These are phyloP conservation scores for Melanchra persicariae DNA, from an alignment of 2,888 invertebrate species.

Conservation along the genomic window DNA sequence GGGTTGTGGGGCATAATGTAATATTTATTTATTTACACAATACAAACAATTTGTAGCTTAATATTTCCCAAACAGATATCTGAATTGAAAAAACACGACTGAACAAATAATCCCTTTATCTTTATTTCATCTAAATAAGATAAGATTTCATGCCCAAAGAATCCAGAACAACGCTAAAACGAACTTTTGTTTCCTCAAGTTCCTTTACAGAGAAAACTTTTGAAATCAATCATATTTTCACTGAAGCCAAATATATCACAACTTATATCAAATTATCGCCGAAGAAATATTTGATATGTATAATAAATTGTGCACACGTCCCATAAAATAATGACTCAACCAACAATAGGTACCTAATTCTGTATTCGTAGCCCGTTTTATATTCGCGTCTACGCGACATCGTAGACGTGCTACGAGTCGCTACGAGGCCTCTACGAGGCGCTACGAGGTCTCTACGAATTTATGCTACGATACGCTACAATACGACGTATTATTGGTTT, in stretches of 20 bases:
- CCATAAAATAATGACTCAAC: conserved; percentile 50
- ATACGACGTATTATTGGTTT: conserved; percentile 46
- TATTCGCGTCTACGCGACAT: conserved; percentile 62
- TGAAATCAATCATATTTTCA: not conserved
- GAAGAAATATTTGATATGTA: not conserved
- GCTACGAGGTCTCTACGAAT: conserved; percentile 46
- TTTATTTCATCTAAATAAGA: not conserved
- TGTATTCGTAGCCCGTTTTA: conserved; percentile 60
- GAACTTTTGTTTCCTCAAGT: not conserved
- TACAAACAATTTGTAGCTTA: too few relatives aligned
- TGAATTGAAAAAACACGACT: too few relatives aligned
- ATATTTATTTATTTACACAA: too few relatives aligned
- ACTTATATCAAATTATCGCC: not conserved
- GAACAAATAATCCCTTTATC: too few relatives aligned
- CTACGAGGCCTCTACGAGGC: conserved; percentile 23
- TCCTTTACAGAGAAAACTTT: not conserved
- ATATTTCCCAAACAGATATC: too few relatives aligned
- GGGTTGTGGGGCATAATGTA: not conserved
- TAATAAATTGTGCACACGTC: conserved; percentile 28
- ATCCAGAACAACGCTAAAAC: not conserved
- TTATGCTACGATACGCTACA: conserved; percentile 46
- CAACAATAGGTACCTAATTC: conserved; percentile 57
- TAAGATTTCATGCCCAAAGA: not conserved
- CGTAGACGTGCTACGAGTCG: conserved; percentile 68
- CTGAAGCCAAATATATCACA: conserved; percentile 2